Evolutionary conservation across 2,888 invertebrate genomes (phyloP), one percentile per base, ranked within the genome.

Genomic region (Hirtodrosophila histrioides): DNA sequence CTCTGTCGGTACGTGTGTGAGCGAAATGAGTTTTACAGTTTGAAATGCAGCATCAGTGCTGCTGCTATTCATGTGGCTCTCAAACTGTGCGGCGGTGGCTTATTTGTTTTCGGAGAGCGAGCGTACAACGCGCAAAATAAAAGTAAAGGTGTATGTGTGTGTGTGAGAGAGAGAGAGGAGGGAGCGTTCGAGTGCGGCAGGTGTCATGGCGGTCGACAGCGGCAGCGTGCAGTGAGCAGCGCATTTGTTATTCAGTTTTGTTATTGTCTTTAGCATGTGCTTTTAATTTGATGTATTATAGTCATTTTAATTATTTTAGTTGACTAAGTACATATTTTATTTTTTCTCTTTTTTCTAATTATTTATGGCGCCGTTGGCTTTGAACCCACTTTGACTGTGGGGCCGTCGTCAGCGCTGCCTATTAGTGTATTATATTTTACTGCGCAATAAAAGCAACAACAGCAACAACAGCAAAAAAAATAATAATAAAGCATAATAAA

Each of bases 401-500:
- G 45, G 40, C 27, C 44, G 57, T 36, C 44, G 57, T 36, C 39
- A 41, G 41, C 35, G 55, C 55, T 61, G 60, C 53, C 57, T 63
- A 54, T 60, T 63, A 55, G 63, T 69, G 56, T 69, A 71, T 74
- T 74, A 76, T 71, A 61, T 82, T 69, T 77, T 70, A 77, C 85
- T 82, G 82, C 82, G 82, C 82, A 82, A 82, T 82, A 82, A 69
- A 79, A 69, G 54, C 75, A 85, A 79, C 69, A 82, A 55, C 40
- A 75, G 55, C 55, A 71, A 44, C 44, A 69, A 23, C 54, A 71
- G 56, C 51, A 71, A 69, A 63, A 68, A 17, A 1, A 70, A 29
- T 39, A 72, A 72, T 75, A 72, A 82, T 79, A 77, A 75, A 82
- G 75, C 82, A 81, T 81, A 82, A 85, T 85, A 79, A 82, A 69